These are phyloP conservation scores for Paramormyrops kingsleyae DNA, from an alignment of 2,113 vertebrate genomes.

Conservation along the genomic window DNA sequence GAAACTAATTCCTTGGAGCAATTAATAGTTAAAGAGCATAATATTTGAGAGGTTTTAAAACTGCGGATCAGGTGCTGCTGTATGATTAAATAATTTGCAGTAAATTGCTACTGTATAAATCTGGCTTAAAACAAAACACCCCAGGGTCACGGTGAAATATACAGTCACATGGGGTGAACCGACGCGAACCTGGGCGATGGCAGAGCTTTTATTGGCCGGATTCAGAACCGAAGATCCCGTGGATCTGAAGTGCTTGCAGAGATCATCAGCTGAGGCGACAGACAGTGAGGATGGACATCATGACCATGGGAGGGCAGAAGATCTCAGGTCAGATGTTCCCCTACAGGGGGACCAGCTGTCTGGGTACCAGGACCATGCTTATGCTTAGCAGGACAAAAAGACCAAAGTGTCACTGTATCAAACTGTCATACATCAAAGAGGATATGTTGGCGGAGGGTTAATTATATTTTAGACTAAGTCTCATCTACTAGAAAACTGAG, in stretches of 20 bases:
- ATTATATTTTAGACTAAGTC: not conserved
- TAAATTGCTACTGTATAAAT: not conserved
- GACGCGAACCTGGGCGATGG: not conserved
- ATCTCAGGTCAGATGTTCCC: not conserved
- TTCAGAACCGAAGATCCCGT: not conserved
- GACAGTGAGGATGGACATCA: not conserved
- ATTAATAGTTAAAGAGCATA: slow-evolving; percentile 8
- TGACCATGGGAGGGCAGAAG: not conserved
- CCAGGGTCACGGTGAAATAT: not conserved
- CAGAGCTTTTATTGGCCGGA: not conserved
- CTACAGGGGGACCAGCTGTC: not conserved
- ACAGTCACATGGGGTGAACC: not conserved
- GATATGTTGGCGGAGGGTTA: not conserved
- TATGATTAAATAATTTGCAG: not conserved
- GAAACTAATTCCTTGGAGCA: not conserved
- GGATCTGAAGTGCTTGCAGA: not conserved
- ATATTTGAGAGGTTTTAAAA: not conserved
- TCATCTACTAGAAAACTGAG: not conserved
- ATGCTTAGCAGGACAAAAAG: not conserved
- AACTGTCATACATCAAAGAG: not conserved
- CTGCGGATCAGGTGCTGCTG: not conserved
- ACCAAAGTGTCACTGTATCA: not conserved
- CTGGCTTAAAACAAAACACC: not conserved
- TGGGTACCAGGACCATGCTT: not conserved
- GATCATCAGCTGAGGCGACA: not conserved